Percentiles rank a stretch among this genome's conserved stretches.
phyloP scores from a whole-genome alignment of 2,797 vertebrate genomes.

The Gambelia wislizenii region DNA sequence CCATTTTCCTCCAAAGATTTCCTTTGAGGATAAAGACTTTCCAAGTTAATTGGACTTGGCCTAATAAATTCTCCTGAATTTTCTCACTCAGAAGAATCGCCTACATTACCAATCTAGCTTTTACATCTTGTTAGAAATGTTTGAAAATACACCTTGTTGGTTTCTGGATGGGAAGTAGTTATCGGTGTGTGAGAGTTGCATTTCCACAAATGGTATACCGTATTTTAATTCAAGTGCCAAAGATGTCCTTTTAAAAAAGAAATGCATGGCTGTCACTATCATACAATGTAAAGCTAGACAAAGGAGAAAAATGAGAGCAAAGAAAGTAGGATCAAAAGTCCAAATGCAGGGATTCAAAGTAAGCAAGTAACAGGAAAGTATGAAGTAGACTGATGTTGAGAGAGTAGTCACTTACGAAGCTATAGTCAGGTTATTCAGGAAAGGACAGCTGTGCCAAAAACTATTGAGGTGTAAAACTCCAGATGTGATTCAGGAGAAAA shows the following conservation, averaged over 20 bases:
- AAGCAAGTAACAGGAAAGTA: background rate
- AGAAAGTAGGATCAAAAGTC: background rate
- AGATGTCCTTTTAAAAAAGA: background rate
- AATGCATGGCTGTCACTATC: background rate
- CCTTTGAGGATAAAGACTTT: background rate
- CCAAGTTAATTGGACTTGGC: rapidly evolving
- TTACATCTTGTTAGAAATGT: background rate
- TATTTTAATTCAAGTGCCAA: background rate
- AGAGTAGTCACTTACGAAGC: background rate
- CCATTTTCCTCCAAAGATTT: background rate
- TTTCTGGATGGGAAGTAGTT: background rate
- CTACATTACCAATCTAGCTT: background rate
- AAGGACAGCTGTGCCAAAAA: background rate
- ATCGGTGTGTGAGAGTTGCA: background rate
- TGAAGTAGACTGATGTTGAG: background rate
- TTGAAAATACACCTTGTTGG: background rate
- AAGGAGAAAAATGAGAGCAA: background rate
- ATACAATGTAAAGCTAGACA: background rate
- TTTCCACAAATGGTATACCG: background rate
- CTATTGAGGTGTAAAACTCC: background rate
- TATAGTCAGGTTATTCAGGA: constrained; percentile 12
- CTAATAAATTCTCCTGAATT: background rate
- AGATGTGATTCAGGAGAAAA: background rate
- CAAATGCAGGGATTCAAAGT: background rate
- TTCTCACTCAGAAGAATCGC: background rate